Conservation (phyloP, 2,113 vertebrate genomes). For the Sakesphorus luctuosus region DNA sequence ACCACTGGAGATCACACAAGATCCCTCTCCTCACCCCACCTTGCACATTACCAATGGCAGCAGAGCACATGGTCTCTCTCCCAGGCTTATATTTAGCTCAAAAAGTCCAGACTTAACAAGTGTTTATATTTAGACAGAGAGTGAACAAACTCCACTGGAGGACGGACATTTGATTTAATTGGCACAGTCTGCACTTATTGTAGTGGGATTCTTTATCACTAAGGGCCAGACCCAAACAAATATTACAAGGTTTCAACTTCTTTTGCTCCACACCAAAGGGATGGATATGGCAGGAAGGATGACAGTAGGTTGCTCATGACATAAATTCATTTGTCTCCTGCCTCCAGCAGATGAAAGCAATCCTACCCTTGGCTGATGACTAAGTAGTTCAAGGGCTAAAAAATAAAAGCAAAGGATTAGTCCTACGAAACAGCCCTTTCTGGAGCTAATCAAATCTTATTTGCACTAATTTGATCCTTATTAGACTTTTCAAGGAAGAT, state of each 20-base stretch:
- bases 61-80: background rate
- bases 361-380: background rate
- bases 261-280: background rate
- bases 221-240: background rate
- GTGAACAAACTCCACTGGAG: background rate
- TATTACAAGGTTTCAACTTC: background rate
- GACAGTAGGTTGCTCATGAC: background rate
- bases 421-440: constrained; percentile 16
- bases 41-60: rapidly evolving
- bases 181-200: background rate
- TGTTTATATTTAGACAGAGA: background rate
- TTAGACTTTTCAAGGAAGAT: background rate
- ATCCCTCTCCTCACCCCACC: background rate
- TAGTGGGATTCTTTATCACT: background rate
- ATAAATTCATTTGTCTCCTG: background rate
- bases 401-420: background rate
- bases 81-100: background rate
- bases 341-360: constrained; percentile 33
- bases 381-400: background rate
- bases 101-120: background rate
- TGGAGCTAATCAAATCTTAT: constrained; percentile 36
- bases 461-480: constrained; percentile 52
- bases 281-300: background rate
- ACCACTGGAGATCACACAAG: background rate
- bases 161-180: background rate